These are phyloP conservation scores for Henricia sp. DNA, from an alignment of 53 echinoderm and acorn worm species.

Conservation along the genomic window DNA sequence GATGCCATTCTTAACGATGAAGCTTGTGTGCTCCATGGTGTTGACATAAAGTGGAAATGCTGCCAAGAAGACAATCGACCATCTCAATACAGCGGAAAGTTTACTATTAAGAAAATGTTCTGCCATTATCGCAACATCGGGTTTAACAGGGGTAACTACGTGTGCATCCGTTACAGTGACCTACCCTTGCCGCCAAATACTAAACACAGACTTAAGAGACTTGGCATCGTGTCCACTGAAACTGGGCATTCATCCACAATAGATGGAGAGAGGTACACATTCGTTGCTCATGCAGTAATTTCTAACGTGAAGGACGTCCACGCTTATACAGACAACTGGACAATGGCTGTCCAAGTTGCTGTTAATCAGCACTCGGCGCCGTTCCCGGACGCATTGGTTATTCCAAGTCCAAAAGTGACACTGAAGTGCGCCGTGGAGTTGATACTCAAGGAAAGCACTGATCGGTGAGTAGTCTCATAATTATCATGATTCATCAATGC, in stretches of 20 bases:
- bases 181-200: constrained; percentile 17
- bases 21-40: constrained; percentile 69
- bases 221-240: constrained; percentile 42
- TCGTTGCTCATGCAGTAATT: constrained; percentile 63
- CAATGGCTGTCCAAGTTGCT: constrained; percentile 24
- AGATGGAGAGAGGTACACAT: constrained; percentile 26
- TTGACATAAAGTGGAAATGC: constrained; percentile 69
- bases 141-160: constrained; percentile 29
- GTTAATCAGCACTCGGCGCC: constrained; percentile 56
- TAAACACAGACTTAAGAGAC: constrained; percentile 15
- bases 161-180: constrained; percentile 62
- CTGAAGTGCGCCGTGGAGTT: constrained; percentile 70
- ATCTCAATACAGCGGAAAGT: background rate
- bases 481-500: background rate
- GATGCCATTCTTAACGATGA: constrained; percentile 76
- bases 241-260: background rate
- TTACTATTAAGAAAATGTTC: constrained; percentile 7
- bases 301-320: constrained; percentile 43
- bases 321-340: constrained; percentile 6
- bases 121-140: constrained; percentile 15
- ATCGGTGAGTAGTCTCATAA: constrained; percentile 50
- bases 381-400: constrained; percentile 40
- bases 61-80: background rate
- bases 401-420: background rate
- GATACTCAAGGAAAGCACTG: constrained; percentile 75